Conservation (phyloP, 2,797 vertebrate genomes). For the Hyperoplus lanceolatus region DNA sequence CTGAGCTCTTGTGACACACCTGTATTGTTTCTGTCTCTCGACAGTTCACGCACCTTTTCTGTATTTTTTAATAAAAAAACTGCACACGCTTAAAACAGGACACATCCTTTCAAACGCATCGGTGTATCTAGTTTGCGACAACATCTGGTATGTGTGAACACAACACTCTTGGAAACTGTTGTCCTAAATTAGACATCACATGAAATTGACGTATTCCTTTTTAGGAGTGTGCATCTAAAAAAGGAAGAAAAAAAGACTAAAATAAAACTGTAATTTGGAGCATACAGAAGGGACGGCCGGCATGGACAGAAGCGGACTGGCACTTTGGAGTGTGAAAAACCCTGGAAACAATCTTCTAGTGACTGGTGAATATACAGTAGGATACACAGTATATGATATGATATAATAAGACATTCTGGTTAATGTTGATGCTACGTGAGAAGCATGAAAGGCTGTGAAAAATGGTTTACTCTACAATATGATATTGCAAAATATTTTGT, state of each 20-base stretch:
- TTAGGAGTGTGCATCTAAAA: conserved; percentile 48
- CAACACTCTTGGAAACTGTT: conserved; percentile 15
- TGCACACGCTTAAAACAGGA: conserved; percentile 49
- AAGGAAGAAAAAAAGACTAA: neutral
- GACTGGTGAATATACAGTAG: conserved; percentile 71
- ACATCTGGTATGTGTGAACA: conserved; percentile 2
- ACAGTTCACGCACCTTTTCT: conserved; percentile 78
- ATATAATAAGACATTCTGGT: conserved; percentile 84
- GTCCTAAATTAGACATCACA: conserved; percentile 47
- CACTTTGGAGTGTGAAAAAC: conserved; percentile 64
- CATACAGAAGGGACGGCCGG: conserved; percentile 37
- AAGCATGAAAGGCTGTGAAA: conserved; percentile 92
- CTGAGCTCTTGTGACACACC: conserved; percentile 77
- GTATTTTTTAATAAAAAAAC: conserved; percentile 55
- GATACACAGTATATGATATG: conserved; percentile 78
- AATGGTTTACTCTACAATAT: conserved; percentile 91
- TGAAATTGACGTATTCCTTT: conserved; percentile 41
- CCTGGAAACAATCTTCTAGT: conserved; percentile 75
- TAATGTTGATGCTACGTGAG: conserved; percentile 88
- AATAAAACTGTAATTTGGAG: conserved; percentile 53
- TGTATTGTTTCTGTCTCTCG: conserved; percentile 71
- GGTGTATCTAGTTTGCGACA: conserved; percentile 42
- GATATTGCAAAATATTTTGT: conserved; percentile 94
- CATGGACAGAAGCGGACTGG: conserved; percentile 53
- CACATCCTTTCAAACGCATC: conserved; percentile 53